These are phyloP conservation scores for Plagodis pulveraria DNA, from an alignment of 2,888 invertebrate genomes.

Conservation along the genomic window DNA sequence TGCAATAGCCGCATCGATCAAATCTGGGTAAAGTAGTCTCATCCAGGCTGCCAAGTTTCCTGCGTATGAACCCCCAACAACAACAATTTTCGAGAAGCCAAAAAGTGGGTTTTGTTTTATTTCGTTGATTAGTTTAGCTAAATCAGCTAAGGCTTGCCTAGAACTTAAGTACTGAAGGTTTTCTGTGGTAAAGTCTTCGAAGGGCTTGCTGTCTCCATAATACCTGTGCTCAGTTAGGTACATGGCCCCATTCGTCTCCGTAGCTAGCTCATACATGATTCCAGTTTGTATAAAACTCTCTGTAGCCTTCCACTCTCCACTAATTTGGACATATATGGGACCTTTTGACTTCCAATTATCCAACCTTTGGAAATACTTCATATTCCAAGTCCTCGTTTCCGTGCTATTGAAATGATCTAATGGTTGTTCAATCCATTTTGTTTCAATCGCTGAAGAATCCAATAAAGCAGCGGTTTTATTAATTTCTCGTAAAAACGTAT, in stretches of 20 bases:
- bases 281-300: conserved; percentile 60
- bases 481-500: conserved; percentile 52
- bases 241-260: conserved; percentile 72
- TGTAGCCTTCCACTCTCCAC: conserved; percentile 63
- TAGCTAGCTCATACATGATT: conserved; percentile 64
- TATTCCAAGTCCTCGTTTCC: conserved; percentile 62
- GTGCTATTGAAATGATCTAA: conserved; percentile 65
- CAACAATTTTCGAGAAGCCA: conserved; percentile 64
- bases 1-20: conserved; percentile 69
- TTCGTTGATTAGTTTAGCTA: conserved; percentile 53
- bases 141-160: conserved; percentile 70
- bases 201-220: conserved; percentile 71
- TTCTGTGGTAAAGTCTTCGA: conserved; percentile 51
- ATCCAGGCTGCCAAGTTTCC: conserved; percentile 78
- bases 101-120: conserved; percentile 55
- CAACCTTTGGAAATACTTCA: conserved; percentile 68
- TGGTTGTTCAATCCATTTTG: conserved; percentile 64
- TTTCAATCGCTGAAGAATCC: conserved; percentile 40
- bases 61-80: conserved; percentile 73
- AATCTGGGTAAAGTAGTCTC: conserved; percentile 64
- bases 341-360: conserved; percentile 61
- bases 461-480: conserved; percentile 36
- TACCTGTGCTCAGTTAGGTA: conserved; percentile 71
- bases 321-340: conserved; percentile 67
- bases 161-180: conserved; percentile 66